Percentiles rank a stretch among this genome's conserved stretches.
Evolutionary conservation across 2,888 invertebrate species (phyloP).

Genomic region (Metellina segmentata): DNA sequence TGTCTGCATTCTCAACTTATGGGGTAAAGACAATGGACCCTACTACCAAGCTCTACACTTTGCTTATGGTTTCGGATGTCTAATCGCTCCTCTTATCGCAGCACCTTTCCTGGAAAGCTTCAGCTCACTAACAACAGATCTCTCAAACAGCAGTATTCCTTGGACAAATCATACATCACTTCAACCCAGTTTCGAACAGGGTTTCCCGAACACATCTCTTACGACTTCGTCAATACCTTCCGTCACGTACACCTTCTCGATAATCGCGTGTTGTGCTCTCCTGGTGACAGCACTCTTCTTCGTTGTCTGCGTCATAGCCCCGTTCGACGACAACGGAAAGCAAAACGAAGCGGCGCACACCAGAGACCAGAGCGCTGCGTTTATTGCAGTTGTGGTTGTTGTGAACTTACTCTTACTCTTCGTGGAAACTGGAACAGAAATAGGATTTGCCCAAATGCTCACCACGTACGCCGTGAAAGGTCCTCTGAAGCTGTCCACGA

Average conservation of each 20-base stretch:
- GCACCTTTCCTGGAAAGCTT: conserved; percentile 80
- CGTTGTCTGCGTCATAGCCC: conserved; percentile 67
- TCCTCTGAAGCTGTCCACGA: conserved; percentile 79
- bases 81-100: conserved; percentile 82
- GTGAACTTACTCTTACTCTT: conserved; percentile 42
- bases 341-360: not conserved
- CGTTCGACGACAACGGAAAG: conserved; percentile 25
- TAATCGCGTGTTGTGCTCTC: conserved; percentile 80
- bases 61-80: conserved; percentile 82
- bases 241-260: conserved; percentile 79
- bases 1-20: conserved; percentile 80
- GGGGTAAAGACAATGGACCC: conserved; percentile 80
- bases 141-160: not conserved
- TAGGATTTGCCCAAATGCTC: conserved; percentile 81
- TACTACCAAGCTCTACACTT: conserved; percentile 82
- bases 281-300: conserved; percentile 80
- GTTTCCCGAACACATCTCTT: not conserved
- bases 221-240: not conserved
- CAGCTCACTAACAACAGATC: not conserved
- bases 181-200: not conserved
- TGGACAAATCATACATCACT: not conserved
- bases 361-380: not conserved
- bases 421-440: conserved; percentile 81
- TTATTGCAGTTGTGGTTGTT: conserved; percentile 10
- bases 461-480: conserved; percentile 80